Conservation (phyloP, 2,888 invertebrate species). For the Cerastis rubricosa region DNA sequence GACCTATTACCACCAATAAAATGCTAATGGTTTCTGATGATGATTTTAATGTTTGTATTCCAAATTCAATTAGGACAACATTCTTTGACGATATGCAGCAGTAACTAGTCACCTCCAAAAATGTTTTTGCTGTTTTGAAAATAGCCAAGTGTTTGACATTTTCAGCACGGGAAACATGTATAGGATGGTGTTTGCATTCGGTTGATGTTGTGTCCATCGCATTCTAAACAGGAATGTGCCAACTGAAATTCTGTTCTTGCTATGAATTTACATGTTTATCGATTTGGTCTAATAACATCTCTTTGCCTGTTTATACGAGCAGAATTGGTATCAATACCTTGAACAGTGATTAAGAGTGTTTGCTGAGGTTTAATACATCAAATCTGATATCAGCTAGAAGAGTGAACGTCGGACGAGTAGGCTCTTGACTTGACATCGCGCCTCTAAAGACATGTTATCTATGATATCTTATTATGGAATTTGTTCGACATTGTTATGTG, state of each 20-base stretch:
- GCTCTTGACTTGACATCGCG: conserved; percentile 13
- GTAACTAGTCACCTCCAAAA: conserved; percentile 38
- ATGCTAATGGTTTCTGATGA: not conserved
- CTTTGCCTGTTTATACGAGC: not conserved
- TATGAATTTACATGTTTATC: conserved; percentile 1
- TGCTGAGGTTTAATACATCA: conserved; percentile 3
- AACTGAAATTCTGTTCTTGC: not conserved
- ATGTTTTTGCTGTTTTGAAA: conserved; percentile 49
- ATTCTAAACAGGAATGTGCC: conserved; percentile 38
- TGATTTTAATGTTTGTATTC: not conserved
- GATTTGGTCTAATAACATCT: not conserved
- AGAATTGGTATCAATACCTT: not conserved
- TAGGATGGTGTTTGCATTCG: conserved; percentile 31
- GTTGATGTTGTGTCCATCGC: conserved; percentile 38
- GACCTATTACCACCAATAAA: not conserved
- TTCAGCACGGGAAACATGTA: conserved; percentile 45
- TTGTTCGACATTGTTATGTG: conserved; percentile 46
- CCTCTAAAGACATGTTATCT: conserved; percentile 27
- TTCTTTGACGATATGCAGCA: conserved; percentile 11
- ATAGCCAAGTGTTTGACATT: conserved; percentile 55
- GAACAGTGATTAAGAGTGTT: conserved; percentile 1
- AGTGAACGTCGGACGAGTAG: conserved; percentile 4
- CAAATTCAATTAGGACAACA: conserved; percentile 9
- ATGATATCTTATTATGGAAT: conserved; percentile 50
- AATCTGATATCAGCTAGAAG: conserved; percentile 21